These are phyloP conservation scores for Gastrophryne carolinensis DNA, from an alignment of 2,797 vertebrate species.

Conservation along the genomic window DNA sequence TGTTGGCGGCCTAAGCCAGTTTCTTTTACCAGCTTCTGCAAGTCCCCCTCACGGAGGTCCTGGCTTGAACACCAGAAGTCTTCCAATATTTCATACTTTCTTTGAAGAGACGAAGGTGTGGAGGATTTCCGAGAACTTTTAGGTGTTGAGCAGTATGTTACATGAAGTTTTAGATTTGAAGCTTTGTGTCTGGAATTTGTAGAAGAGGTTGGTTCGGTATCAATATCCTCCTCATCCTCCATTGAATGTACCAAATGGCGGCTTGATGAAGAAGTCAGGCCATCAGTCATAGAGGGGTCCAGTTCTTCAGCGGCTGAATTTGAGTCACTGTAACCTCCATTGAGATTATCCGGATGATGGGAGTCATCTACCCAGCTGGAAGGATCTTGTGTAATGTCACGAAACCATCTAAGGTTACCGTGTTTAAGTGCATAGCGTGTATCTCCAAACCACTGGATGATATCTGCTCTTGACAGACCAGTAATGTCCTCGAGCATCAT, in stretches of 20 bases:
- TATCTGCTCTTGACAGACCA: slow-evolving; percentile 82
- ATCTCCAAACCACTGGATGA: slow-evolving; percentile 93
- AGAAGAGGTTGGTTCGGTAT: not conserved
- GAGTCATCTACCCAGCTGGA: slow-evolving; percentile 42
- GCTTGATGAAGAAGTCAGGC: not conserved
- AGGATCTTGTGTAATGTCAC: slow-evolving; percentile 68
- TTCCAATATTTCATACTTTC: slow-evolving; percentile 72
- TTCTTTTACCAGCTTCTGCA: slow-evolving; percentile 78
- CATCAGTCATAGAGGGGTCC: not conserved
- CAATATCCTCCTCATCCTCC: not conserved
- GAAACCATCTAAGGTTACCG: slow-evolving; percentile 87
- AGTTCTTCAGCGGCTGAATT: not conserved
- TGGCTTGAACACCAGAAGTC: slow-evolving; percentile 70
- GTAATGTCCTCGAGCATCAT: slow-evolving; percentile 81
- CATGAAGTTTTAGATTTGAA: not conserved
- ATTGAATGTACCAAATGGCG: not conserved
- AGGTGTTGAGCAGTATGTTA: not conserved
- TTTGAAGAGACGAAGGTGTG: slow-evolving; percentile 39
- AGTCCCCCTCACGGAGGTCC: slow-evolving; percentile 76
- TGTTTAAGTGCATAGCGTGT: slow-evolving; percentile 90
- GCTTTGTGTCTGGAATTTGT: not conserved
- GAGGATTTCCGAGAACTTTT: slow-evolving; percentile 21
- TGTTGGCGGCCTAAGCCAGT: slow-evolving; percentile 84
- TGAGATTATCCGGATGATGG: slow-evolving; percentile 15
- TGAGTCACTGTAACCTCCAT: slow-evolving; percentile 4